Base-by-base conservation (phyloP, 2,797 vertebrate species). In the Tragelaphus eurycerus region DNA sequence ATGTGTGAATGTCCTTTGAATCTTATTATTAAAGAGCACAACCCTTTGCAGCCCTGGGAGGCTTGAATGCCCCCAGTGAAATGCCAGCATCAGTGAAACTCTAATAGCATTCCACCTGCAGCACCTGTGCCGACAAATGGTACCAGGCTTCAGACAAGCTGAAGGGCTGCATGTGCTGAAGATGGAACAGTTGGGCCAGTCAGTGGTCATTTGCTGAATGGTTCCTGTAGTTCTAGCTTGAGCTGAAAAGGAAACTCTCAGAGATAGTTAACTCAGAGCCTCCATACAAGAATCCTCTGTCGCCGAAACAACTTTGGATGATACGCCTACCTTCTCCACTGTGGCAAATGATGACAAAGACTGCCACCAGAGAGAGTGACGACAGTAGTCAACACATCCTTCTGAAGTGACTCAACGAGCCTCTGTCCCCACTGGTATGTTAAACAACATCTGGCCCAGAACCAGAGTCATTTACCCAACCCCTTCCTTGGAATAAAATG, bases 101-200 rank as follows among this genome's bases (percentile, higher is more conserved):
- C 60, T 95, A 97, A 98, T 88, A 79, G 17, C 43, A 96, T 98
- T 97, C 84, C 76, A 97, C 50, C 57, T 4, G 2, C 1, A 97
- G 86, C 92, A 97, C 76, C 95, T 96, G 78, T 55, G 38, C 86
- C 96, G 71, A 97, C 90, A 95, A 96, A 91, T 81, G 62, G 14
- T 88, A 86, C 85, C 82, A 91, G 84, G 16, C 83, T 90, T 93
- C 79, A 64, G 67, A 91, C 21, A 48, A 86, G 84, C 29, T 93
- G 86, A 86, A 97, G 60, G 93, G 43, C 67, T 54, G 43, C 15
- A 15, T 67, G 19, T 71, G 17, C 62, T 90, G 5, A 23, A 86
- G 86, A 95, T 46, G 11, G 38, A 96, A 93, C 95, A 98, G 96
- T 88, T 98, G 93, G 82, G 46, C 8, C 17, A 31, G 78, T 89